These are phyloP conservation scores for Gisinianus flammeolus DNA, from an alignment of 2,888 invertebrate genomes.

Conservation along the genomic window DNA sequence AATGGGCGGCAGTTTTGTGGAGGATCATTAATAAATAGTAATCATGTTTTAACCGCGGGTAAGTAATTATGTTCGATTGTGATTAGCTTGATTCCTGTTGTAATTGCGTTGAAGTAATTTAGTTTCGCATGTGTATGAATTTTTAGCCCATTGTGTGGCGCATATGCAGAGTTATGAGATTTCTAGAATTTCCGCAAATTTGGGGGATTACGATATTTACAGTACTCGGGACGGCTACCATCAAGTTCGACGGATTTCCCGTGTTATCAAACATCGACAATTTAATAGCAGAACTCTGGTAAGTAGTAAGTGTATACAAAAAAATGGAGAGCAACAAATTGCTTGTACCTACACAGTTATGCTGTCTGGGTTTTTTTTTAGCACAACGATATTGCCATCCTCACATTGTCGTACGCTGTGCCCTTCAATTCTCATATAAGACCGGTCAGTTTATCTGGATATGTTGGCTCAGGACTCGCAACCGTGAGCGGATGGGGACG, in stretches of 20 bases:
- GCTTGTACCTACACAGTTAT: too few species aligned
- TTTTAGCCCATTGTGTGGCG: too few species aligned
- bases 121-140: too few species aligned
- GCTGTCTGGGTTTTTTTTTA: background rate
- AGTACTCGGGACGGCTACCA: slow-evolving; percentile 76
- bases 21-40: slow-evolving; percentile 59
- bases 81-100: too few species aligned
- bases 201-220: slow-evolving; percentile 84
- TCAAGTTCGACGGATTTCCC: slow-evolving; percentile 77
- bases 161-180: slow-evolving; percentile 86
- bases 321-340: too few species aligned
- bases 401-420: background rate
- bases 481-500: slow-evolving; percentile 87
- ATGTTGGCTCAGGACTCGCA: slow-evolving; percentile 65
- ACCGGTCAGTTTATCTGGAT: background rate
- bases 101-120: too few species aligned
- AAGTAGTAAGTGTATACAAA: slow-evolving; percentile 57
- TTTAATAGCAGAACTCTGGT: slow-evolving; percentile 84
- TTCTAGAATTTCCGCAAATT: slow-evolving; percentile 76
- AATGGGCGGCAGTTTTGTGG: slow-evolving; percentile 27
- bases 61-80: background rate
- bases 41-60: background rate
- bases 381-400: slow-evolving; percentile 22
- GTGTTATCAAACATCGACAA: slow-evolving; percentile 82
- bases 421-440: slow-evolving; percentile 3